Evolutionary conservation across 2,113 vertebrate genomes (phyloP), one percentile per base, ranked within the genome.

Genomic region (Varanus salvator): DNA sequence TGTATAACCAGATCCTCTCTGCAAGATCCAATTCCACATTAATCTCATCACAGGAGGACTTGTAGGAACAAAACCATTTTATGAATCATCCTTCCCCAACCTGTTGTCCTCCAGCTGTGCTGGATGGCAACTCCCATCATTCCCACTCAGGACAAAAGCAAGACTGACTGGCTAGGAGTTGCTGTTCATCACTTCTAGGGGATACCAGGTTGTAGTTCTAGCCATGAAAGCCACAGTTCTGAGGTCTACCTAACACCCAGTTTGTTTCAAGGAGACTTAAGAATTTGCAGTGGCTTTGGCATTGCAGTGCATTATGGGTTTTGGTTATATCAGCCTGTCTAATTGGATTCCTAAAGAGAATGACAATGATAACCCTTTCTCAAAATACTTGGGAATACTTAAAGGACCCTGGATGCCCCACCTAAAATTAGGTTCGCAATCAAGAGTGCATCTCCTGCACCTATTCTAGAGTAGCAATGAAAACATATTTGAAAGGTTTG

Each of bases 261-360:
- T 38, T 17, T 2, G 2, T 64, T 44, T 3, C 48, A 54, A 17
- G 0, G 1, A n/a, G 60, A 44, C 1, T 85, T 90, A 90, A 54
- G 68, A 11, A 38, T 86, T 17, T 78, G 50, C 15, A 87, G 76
- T 1, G n/a, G 88, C 75, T 76, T 86, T 50, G 83, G 74, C n/a
- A 80, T 78, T 57, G 78, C 57, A 91, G 91, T 54, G 82, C 54
- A 29, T 34, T 27, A 64, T 44, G 23, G 87, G 44, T 87, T 52
- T 88, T 6, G 6, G 23, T 85, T 75, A 25, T 29, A 11, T 23
- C 34, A 29, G 21, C 48, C 29, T 54, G 80, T 60, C 80, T 60
- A 14, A 60, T 8, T 44, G 54, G 50, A 31, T 6, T 90, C 54
- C 15, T 54, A 81, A 14, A 6, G 1, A 81, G 2, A 82, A 69